Base-by-base conservation (phyloP, 2,797 vertebrate species). In the Erpetoichthys calabaricus region DNA sequence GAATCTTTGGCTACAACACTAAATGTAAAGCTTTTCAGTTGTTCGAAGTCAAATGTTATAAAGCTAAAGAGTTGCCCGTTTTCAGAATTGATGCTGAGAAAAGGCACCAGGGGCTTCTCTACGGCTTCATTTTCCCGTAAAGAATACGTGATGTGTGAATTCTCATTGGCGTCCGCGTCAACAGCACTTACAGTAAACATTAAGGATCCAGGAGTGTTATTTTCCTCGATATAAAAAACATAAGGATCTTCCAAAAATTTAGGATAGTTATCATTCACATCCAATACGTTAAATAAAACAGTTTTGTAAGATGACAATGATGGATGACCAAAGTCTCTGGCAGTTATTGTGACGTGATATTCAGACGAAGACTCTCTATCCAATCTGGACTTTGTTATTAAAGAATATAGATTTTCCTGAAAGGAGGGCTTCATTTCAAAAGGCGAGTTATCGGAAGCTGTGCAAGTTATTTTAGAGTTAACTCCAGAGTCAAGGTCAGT, bases 181-280 rank as follows among this genome's bases (percentile, higher is more conserved):
- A 44, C 52, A 2, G 75, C 72, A 50, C 54, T 74, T 2, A 82
- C 63, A 1, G 70, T 65, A 49, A 73, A 65, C 57, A 84, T 75
- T 0, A 46, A 42, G 1, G 46, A 46, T 0, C 81, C 79, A 0
- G 74, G 70, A 1, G n/a, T 7, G 43, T 70, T 70, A 51, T 70
- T 69, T 58, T 68, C 70, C 3, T 62, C 63, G 10, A 71, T 53
- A 6, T 60, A 63, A 47, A 68, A 44, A 6, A 56, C 67, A 47
- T 81, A 81, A 0, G 71, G 67, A 0, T 55, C 68, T 1, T 42
- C 1, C 6, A 43, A 55, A 70, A 84, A 83, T 42, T 57, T 10
- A 0, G 82, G 81, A 4, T 57, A 65, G 6, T 85, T 85, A 25
- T 85, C 81, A 69, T 81, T 84, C 3, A 45, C 65, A 61, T 80